Conservation (phyloP, 2,797 vertebrate species). For the Tragopan temminckii region DNA sequence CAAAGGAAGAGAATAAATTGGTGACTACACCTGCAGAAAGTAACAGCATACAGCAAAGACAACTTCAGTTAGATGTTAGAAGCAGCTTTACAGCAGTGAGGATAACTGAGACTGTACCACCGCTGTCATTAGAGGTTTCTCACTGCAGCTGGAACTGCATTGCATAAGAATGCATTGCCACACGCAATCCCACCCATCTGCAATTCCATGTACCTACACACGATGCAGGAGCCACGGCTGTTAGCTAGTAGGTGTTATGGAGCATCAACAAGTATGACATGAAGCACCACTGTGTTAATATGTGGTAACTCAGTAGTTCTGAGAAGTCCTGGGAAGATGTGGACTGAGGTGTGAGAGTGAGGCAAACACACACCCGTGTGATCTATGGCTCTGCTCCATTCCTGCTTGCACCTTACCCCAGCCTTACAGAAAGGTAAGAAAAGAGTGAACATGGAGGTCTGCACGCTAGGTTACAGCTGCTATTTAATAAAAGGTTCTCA, state of each 20-base stretch:
- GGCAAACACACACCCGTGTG: accelerated
- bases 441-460: not conserved
- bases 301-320: not conserved
- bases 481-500: not conserved
- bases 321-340: not conserved
- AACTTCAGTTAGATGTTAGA: not conserved
- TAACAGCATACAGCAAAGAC: not conserved
- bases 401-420: not conserved
- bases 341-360: not conserved
- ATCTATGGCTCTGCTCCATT: not conserved
- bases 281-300: not conserved
- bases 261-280: not conserved
- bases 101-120: not conserved
- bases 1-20: not conserved
- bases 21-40: not conserved
- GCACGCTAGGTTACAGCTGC: not conserved
- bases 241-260: not conserved
- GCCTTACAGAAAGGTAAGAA: not conserved
- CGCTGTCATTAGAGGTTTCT: not conserved
- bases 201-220: not conserved
- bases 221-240: not conserved
- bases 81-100: not conserved
- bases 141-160: not conserved
- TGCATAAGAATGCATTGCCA: not conserved
- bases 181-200: not conserved